Conservation (phyloP, 2,888 invertebrate species). For the Chrysina gloriosa region DNA sequence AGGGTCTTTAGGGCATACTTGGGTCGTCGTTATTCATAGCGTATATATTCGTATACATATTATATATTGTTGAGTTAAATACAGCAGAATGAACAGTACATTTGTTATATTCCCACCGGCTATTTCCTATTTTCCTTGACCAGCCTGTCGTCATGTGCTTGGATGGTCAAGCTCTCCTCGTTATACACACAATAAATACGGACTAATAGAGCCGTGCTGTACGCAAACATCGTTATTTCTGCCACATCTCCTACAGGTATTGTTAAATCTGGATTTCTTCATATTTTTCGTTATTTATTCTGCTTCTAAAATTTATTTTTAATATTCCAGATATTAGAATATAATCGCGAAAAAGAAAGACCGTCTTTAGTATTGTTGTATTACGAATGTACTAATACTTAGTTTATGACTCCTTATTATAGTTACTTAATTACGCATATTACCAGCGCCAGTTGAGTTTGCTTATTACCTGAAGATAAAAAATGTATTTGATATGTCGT, state of each 20-base stretch:
- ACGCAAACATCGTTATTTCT: conserved; percentile 64
- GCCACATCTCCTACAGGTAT: conserved; percentile 57
- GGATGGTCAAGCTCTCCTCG: conserved; percentile 56
- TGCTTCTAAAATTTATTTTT: conserved; percentile 21
- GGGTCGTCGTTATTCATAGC: conserved; percentile 33
- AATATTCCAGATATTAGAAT: too few species aligned
- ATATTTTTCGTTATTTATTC: conserved; percentile 21
- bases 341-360: too few species aligned
- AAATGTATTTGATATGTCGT: too few species aligned
- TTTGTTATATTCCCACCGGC: conserved; percentile 59
- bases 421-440: too few species aligned
- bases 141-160: conserved; percentile 58
- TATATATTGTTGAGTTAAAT: conserved; percentile 43
- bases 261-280: conserved; percentile 43
- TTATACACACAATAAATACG: conserved; percentile 64
- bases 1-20: conserved; percentile 33
- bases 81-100: conserved; percentile 49
- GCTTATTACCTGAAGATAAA: too few species aligned
- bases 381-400: too few species aligned
- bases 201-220: conserved; percentile 63
- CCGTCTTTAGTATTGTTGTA: too few species aligned
- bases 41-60: conserved; percentile 10
- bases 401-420: too few species aligned
- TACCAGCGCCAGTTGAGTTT: too few species aligned
- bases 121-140: conserved; percentile 58